phyloP scores from a whole-genome alignment of 2,888 invertebrate species.

The Pterostichus niger region DNA sequence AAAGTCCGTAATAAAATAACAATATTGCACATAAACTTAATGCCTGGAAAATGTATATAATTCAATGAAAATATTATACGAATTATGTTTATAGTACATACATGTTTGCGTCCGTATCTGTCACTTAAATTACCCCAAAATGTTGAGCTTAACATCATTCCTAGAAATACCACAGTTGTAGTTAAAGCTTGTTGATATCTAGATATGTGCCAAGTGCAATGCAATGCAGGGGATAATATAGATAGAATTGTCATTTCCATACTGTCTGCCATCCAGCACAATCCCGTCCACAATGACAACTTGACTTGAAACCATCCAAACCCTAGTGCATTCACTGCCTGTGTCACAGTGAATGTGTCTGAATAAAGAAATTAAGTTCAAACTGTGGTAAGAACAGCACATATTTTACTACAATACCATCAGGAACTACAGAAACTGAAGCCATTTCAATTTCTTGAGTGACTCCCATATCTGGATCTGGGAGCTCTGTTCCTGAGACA shows the following conservation, averaged over 20 bases:
- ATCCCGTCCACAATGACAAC: conserved; percentile 89
- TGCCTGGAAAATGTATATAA: conserved; percentile 80
- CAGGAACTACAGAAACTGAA: conserved; percentile 88
- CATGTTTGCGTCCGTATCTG: conserved; percentile 92
- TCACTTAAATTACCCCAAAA: conserved; percentile 98
- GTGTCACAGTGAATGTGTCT: conserved; percentile 93
- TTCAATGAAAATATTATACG: conserved; percentile 36
- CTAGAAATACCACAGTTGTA: conserved; percentile 95
- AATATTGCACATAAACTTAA: conserved; percentile 93
- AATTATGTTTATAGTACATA: conserved; percentile 75
- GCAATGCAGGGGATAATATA: conserved; percentile 94
- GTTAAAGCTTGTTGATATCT: conserved; percentile 95
- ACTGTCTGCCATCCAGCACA: conserved; percentile 98
- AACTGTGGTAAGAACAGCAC: conserved; percentile 30
- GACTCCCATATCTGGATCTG: conserved; percentile 76
- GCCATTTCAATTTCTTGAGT: conserved; percentile 88
- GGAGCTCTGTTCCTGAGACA: conserved; percentile 75
- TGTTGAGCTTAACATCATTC: conserved; percentile 98
- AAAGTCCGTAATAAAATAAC: conserved; percentile 93
- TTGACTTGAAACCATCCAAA: conserved; percentile 95
- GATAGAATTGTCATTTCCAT: conserved; percentile 99
- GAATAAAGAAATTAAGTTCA: conserved; percentile 71
- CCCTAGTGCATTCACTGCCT: conserved; percentile 91
- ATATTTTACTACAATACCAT: conserved; percentile 79
- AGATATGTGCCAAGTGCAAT: conserved; percentile 96